Evolutionary conservation across 2,113 vertebrate species (phyloP), one percentile per base, ranked within the genome.

Genomic region (Scolopax mira): DNA sequence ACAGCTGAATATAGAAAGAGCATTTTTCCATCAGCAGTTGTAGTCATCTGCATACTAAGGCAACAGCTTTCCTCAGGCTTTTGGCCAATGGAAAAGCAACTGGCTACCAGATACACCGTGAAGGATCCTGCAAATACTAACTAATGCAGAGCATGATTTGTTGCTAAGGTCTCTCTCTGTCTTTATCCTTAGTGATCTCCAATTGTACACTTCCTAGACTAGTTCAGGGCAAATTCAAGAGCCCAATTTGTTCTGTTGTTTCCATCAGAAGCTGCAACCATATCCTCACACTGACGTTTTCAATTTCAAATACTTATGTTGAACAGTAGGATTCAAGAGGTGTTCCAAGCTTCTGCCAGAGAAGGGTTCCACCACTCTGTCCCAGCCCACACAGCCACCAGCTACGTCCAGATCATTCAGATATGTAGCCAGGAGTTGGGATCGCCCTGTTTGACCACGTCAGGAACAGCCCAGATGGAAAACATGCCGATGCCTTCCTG

Each of bases 141-240:
- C 3, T 35, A 57, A 12, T 2, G 22, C 14, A 46, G 31, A 83
- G 41, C 11, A 60, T 18, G 41, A 18, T 52, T 44, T 37, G 37
- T 5, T 11, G 14, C 48, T 60, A 30, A 81, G 61, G 25, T 61
- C 62, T 49, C 52, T 61, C 62, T 49, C 52, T 58, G 13, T 37
- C 31, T 85, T 82, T 42, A 60, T 46, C 49, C 62, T 23, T 13
- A 41, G 18, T 1, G 1, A 69, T n/a, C 22, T 81, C 57, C 31
- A 64, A 52, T 33, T 0, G 0, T 41, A 51, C 6, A 4, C 18
- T n/a, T 84, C 23, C 33, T 52, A 39, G 31, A 18, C 9, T 28
- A 62, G 54, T 30, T 49, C 51, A 73, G 33, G 67, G 19, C 25
- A 94, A 89, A 77, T 31, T 37, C 35, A 82, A 58, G 46, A 94